Base-by-base conservation (phyloP, 2,888 invertebrate species). In the Macropis europaea region DNA sequence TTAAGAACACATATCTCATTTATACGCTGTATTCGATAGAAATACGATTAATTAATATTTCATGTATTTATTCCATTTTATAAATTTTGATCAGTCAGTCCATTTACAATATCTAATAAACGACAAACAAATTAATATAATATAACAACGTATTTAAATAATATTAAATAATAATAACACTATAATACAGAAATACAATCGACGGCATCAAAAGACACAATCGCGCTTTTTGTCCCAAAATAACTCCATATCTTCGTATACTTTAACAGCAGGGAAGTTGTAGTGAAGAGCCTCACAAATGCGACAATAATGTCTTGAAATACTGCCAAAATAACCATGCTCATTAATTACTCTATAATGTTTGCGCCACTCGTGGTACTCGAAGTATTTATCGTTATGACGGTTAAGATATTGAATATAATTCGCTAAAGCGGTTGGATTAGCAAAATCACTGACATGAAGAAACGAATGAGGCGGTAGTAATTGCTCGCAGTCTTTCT, bases 201-300 rank as follows among this genome's bases (percentile, higher is more conserved):
- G 17, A 24, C 57, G 1, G 6, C 17, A 11, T 54, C 22, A 61
- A 7, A 45, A 3, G n/a, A 3, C 15, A 72, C 86, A 90, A 45
- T 90, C 89, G 6, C 60, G 76, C 0, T 79, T 43, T 9, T 72
- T 73, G 42, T 77, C 90, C 91, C 91, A 91, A 82, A 90, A 92
- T 1, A 83, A 64, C 26, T 87, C 85, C 11, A 92, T 76, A 70
- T 90, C 73, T 3, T 85, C 40, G 70, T 92, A 92, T 6, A 90
- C 83, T 76, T 91, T 92, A 0, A 38, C 48, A 1, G 70, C 62
- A 36, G 82, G 87, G 13, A 89, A 88, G 82, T 94, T 94, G 81
- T 92, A 93, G 85, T 94, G 93, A 11, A 94, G 88, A n/a, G 94
- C 94, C 86, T 94, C 93, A 83, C 94, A 94, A 6, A 94, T 83